phyloP scores from a whole-genome alignment of 2,113 vertebrate genomes.

The Chinchilla lanigera region DNA sequence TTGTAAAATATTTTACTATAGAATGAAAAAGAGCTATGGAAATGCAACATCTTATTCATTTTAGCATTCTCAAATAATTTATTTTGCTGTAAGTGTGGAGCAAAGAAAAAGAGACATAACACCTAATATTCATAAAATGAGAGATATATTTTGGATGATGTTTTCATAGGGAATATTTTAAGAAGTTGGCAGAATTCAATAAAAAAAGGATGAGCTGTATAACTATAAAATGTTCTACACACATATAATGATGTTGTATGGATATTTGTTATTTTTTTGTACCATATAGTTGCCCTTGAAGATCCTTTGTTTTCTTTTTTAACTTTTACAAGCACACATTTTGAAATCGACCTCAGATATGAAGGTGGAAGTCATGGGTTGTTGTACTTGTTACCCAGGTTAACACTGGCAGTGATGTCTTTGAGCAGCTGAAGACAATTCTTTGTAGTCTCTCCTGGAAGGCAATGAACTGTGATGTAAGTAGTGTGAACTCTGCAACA shows the following conservation, averaged over 20 bases:
- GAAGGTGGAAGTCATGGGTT: background rate
- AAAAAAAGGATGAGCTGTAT: background rate
- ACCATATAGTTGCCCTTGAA: background rate
- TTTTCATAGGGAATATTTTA: background rate
- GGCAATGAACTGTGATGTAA: background rate
- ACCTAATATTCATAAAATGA: background rate
- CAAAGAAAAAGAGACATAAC: background rate
- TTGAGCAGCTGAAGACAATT: background rate
- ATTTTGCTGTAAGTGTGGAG: background rate
- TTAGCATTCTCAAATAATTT: slow-evolving; percentile 63
- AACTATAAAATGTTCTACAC: background rate
- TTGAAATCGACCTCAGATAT: background rate
- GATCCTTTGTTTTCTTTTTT: background rate
- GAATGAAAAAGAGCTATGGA: background rate
- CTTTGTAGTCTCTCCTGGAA: background rate
- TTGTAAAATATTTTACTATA: background rate
- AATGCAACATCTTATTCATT: slow-evolving; percentile 67
- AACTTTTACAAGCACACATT: background rate
- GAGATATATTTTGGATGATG: background rate
- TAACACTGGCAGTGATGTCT: background rate
- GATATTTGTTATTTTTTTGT: slow-evolving; percentile 67
- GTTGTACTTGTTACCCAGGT: background rate
- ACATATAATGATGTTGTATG: slow-evolving; percentile 80
- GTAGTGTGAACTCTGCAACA: background rate
- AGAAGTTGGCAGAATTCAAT: background rate